A percentile compares a stretch with the other conserved stretches of the same genome.
These are phyloP conservation scores for Spodoptera litura DNA, from an alignment of 1,140 invertebrate genomes.

Conservation along the genomic window DNA sequence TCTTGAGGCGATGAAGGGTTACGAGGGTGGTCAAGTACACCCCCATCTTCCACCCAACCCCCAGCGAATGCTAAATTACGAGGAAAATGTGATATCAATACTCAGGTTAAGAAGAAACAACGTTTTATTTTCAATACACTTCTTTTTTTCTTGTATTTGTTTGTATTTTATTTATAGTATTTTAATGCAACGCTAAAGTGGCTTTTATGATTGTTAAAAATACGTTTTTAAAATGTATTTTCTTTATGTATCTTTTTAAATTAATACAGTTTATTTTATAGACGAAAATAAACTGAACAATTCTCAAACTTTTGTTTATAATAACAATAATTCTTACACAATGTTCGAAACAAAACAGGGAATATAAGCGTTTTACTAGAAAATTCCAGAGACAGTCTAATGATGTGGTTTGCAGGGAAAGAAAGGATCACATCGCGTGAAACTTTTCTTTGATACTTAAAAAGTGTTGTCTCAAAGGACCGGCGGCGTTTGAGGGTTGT, in stretches of 20 bases:
- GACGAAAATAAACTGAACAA: background rate
- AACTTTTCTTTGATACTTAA: conserved; percentile 47
- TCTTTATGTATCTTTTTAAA: background rate
- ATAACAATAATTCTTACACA: background rate
- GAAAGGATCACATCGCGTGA: conserved; percentile 39
- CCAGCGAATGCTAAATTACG: conserved; percentile 58
- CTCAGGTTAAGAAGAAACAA: conserved; percentile 31
- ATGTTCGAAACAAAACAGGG: background rate
- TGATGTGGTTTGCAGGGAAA: conserved; percentile 47
- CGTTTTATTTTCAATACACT: background rate
- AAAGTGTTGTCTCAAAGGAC: conserved; percentile 29
- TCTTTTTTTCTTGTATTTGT: background rate
- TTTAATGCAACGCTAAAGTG: background rate
- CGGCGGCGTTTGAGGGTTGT: conserved; percentile 10
- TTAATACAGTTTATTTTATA: too few relatives aligned
- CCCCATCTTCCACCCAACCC: conserved; percentile 43
- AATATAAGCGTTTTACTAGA: conserved; percentile 16
- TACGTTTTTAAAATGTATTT: background rate
- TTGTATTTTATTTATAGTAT: background rate
- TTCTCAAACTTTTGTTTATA: background rate
- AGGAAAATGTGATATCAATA: conserved; percentile 48
- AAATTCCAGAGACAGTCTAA: conserved; percentile 41
- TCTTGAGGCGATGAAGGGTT: conserved; percentile 62
- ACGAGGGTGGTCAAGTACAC: conserved; percentile 57
- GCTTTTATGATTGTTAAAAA: background rate